These are phyloP conservation scores for Catocala sponsa DNA, from an alignment of 2,888 invertebrate species.

Conservation along the genomic window DNA sequence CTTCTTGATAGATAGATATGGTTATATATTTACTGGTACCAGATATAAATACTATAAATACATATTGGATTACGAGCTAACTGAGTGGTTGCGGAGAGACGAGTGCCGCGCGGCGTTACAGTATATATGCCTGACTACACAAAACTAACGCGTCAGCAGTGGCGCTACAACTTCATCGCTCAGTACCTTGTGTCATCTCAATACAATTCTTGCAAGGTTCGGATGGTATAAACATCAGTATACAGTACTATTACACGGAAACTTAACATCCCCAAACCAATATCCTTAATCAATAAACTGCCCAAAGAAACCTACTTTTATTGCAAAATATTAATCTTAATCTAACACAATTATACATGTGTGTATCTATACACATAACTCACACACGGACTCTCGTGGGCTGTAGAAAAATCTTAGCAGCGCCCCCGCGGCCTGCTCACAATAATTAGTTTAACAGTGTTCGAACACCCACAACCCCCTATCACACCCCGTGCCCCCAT, in stretches of 20 bases:
- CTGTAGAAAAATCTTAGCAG: constrained; percentile 71
- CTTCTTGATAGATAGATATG: too few species aligned
- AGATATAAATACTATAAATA: too few species aligned
- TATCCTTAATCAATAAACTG: constrained; percentile 41
- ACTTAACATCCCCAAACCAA: constrained; percentile 6
- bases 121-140: too few species aligned
- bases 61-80: too few species aligned
- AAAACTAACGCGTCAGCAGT: too few species aligned
- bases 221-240: too few species aligned
- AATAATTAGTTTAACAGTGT: constrained; percentile 79
- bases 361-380: constrained; percentile 22
- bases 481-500: constrained; percentile 35
- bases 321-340: constrained; percentile 56
- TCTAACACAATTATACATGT: constrained; percentile 29
- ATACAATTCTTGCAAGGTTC: neutral
- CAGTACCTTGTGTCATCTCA: neutral
- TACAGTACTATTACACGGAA: neutral
- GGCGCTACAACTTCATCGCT: too few species aligned
- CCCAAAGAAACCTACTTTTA: constrained; percentile 30
- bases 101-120: too few species aligned
- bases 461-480: constrained; percentile 56
- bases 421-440: constrained; percentile 63
- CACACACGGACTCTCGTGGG: constrained; percentile 54
- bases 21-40: too few species aligned
- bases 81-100: too few species aligned